These are phyloP conservation scores for Drosophila koepferae DNA, from an alignment of 2,888 invertebrate genomes.

Conservation along the genomic window DNA sequence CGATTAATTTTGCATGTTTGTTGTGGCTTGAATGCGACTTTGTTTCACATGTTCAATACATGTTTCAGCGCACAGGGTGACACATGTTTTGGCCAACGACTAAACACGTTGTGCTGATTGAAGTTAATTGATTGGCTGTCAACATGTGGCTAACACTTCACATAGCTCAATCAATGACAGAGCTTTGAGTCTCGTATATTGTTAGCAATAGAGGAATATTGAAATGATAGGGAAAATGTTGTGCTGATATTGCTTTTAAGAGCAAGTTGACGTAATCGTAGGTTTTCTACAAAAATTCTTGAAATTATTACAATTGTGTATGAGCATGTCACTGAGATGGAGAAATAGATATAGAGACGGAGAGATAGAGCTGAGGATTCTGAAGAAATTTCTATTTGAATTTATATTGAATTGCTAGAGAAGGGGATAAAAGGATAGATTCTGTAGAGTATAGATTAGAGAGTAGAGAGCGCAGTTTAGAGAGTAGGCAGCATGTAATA, in stretches of 20 bases:
- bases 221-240: neutral
- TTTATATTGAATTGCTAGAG: too few species aligned
- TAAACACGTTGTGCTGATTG: neutral
- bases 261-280: too few species aligned
- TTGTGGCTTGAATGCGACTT: neutral
- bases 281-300: too few species aligned
- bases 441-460: neutral
- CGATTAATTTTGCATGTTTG: slow-evolving; percentile 25
- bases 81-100: neutral
- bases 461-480: neutral
- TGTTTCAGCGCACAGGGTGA: slow-evolving; percentile 3
- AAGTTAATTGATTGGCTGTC: slow-evolving; percentile 8
- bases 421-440: too few species aligned
- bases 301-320: too few species aligned
- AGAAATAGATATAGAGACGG: too few species aligned
- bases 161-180: neutral
- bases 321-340: too few species aligned
- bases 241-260: neutral
- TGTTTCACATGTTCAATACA: neutral
- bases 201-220: neutral
- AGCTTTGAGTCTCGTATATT: neutral
- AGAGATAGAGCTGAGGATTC: too few species aligned
- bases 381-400: too few species aligned
- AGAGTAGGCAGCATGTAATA: neutral
- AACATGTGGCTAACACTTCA: slow-evolving; percentile 1